Evolutionary conservation across 2,113 vertebrate species (phyloP).

Genomic region (Ptyas mucosa): DNA sequence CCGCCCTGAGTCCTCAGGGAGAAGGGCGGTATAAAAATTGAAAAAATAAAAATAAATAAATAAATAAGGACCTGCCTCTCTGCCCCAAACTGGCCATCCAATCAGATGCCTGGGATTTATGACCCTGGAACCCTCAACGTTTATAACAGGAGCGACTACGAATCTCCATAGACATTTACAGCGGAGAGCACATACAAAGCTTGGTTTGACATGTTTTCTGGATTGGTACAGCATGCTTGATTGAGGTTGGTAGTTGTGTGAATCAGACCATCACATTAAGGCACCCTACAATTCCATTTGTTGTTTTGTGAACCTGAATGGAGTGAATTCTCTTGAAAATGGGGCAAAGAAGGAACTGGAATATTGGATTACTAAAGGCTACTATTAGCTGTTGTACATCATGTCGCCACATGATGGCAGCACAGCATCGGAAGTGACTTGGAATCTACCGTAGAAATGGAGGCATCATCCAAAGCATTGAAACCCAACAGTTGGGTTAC

Average conservation of each 20-base stretch:
- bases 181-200: no score
- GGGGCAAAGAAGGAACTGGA: not conserved
- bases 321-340: not conserved
- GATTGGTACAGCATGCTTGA: not conserved
- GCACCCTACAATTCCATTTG: not conserved
- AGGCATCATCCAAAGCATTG: not conserved
- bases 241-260: not conserved
- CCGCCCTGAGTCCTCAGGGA: no score
- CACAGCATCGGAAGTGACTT: slow-evolving; percentile 44
- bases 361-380: not conserved
- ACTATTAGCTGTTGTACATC: not conserved
- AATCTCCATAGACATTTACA: no score
- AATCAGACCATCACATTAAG: not conserved
- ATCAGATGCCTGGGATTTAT: no score
- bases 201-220: not conserved
- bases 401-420: slow-evolving; percentile 57
- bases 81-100: no score
- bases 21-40: no score
- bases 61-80: no score
- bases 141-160: no score
- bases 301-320: not conserved
- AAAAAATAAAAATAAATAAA: no score
- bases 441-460: not conserved
- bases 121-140: no score
- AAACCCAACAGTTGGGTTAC: not conserved